Conservation (phyloP, 2,797 vertebrate genomes). For the Amphiprion clarkii region DNA sequence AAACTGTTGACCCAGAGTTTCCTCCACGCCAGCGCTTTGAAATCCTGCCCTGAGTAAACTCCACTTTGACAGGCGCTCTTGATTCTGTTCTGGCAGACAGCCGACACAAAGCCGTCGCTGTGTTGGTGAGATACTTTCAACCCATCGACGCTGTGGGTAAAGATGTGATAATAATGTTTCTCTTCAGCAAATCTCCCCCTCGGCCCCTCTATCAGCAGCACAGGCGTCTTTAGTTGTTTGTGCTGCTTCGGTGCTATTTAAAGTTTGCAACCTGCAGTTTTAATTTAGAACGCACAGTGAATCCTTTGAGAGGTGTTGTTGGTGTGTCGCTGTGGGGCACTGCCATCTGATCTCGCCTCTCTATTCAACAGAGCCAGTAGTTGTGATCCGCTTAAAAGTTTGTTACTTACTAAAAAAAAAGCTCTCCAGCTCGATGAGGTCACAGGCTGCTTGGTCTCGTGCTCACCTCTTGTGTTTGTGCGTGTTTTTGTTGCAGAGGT, state of each 20-base stretch:
- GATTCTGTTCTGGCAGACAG: conserved; percentile 51
- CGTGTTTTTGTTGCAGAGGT: conserved; percentile 86
- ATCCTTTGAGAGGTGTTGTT: conserved; percentile 59
- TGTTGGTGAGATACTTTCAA: conserved; percentile 56
- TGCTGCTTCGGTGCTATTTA: conserved; percentile 60
- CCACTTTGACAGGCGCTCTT: conserved; percentile 44
- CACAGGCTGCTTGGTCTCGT: neutral
- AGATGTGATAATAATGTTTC: conserved; percentile 61
- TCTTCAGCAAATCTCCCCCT: conserved; percentile 53
- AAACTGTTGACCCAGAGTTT: conserved; percentile 49
- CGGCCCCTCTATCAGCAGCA: conserved; percentile 33
- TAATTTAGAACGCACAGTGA: conserved; percentile 47
- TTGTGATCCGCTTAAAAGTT: conserved; percentile 5
- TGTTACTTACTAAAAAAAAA: neutral
- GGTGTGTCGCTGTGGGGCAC: conserved; percentile 33
- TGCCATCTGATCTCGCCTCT: conserved; percentile 47
- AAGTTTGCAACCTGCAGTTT: conserved; percentile 67
- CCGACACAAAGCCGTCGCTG: conserved; percentile 55
- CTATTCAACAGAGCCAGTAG: conserved; percentile 10
- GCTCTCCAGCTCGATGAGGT: neutral
- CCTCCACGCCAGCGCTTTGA: conserved; percentile 32
- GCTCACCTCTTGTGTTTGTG: conserved; percentile 16
- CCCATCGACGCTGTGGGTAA: conserved; percentile 38
- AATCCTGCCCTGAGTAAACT: conserved; percentile 50
- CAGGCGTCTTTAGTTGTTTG: conserved; percentile 47